Conservation (phyloP, 2,113 vertebrate genomes). For the Felis catus region F.catus_Fca126_mat1.0 CM031414.1:110974001-110974500, state of each 20-base stretch:
- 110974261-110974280: neutral
- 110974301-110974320: neutral
- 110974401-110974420: neutral
- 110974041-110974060: neutral
- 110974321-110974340: neutral
- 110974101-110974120: neutral
- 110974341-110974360: neutral
- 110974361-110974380: neutral
- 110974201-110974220: neutral
- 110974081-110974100: neutral
- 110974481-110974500: neutral
- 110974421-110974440: neutral
- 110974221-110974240: neutral
- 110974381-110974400: neutral
- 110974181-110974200: neutral
- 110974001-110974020: neutral
- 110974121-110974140: neutral
- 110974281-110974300: neutral
- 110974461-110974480: neutral
- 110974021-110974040: neutral
- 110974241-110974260: neutral
- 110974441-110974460: neutral
- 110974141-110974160: neutral
- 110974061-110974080: neutral
- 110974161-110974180: neutral